Conservation (phyloP, 2,888 invertebrate species). For the Diarsia rubi region DNA sequence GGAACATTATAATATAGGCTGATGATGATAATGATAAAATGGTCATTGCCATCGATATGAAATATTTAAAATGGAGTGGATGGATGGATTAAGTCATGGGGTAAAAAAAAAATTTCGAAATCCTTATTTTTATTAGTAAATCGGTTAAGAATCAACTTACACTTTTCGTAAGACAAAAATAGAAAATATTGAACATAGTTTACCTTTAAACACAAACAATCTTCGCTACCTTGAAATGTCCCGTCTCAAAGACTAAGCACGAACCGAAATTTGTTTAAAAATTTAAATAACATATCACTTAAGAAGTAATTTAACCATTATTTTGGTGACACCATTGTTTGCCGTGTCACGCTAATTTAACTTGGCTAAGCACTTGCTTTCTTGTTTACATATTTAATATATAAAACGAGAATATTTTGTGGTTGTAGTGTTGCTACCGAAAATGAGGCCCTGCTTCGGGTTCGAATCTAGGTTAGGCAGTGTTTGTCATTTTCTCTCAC, state of each 20-base stretch:
- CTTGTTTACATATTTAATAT: slow-evolving; percentile 48
- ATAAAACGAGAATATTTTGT: slow-evolving; percentile 24
- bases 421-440: slow-evolving; percentile 6
- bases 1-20: too few species aligned
- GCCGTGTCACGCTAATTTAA: slow-evolving; percentile 47
- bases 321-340: slow-evolving; percentile 49
- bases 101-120: not conserved
- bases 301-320: slow-evolving; percentile 42
- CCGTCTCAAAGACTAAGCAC: slow-evolving; percentile 23
- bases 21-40: too few species aligned
- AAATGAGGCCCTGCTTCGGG: not conserved
- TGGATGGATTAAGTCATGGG: too few species aligned
- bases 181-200: too few species aligned
- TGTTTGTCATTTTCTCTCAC: slow-evolving; percentile 5
- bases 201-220: not conserved
- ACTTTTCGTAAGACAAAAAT: not conserved
- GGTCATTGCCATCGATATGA: not conserved
- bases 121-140: not conserved
- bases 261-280: slow-evolving; percentile 1
- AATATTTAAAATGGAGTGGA: not conserved
- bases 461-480: not conserved
- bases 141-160: not conserved
- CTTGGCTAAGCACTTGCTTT: not conserved
- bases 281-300: slow-evolving; percentile 18
- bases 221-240: slow-evolving; percentile 19